Base-by-base conservation (phyloP, 2,888 invertebrate genomes). In the Heliconius erato region DNA sequence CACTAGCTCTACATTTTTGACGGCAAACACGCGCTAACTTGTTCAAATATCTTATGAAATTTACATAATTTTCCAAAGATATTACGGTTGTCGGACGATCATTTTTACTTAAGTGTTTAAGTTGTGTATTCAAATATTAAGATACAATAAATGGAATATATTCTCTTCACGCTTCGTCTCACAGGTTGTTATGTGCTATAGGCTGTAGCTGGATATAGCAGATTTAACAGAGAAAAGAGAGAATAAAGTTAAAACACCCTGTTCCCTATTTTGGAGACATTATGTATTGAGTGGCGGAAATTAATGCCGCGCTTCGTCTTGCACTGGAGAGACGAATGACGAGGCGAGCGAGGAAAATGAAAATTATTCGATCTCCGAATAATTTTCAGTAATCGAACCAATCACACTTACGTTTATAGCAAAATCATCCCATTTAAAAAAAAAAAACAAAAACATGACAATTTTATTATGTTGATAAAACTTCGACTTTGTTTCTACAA, bases 1-100 rank as follows among this genome's bases (percentile, higher is more conserved):
- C 12, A 63, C 35, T 26, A 35, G 63, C 35, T 76, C 59, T 40
- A 76, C 16, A 19, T 76, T 63, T 76, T 40, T 63, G 35, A 26
- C 63, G 72, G 26, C 72, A 72, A 72, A 72, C 72, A 72, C 72
- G 72, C 72, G 76, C 76, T 32, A 76, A 76, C 63, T 76, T 76
- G n/a, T 35, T 59, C 72, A 35, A 63, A 74, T 74, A 74, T n/a
- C 74, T 74, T 35, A 35, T 6, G 32, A 23, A n/a, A 76, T 76
- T 76, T 76, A 63, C 76, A 76, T 76, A 76, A 63, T 76, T 76
- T 76, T 76, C 35, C 63, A 26, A 76, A 63, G 76, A 35, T 9
- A 76, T 63, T 63, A 63, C 63, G 19, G 35, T 63, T 59, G n/a
- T 63, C 63, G n/a, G 63, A 63, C 40, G 35, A 76, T 63, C 14